These are phyloP conservation scores for Eurytoma adleriae DNA, from an alignment of 2,888 invertebrate species.

Conservation along the genomic window DNA sequence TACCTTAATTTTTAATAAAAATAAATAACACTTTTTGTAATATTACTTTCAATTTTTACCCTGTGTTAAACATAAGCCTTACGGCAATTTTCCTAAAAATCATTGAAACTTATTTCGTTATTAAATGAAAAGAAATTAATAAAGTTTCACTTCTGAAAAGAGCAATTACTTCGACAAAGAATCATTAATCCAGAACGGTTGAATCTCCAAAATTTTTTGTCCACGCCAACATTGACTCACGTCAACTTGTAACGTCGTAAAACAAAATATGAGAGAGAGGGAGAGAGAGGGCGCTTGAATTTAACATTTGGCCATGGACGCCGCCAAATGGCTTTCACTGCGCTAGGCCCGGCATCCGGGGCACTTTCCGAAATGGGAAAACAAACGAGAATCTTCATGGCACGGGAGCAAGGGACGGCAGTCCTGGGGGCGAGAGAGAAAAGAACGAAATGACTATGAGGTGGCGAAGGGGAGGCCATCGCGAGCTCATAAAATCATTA, in stretches of 20 bases:
- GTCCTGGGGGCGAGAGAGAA: constrained; percentile 22
- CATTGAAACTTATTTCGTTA: too few relatives aligned
- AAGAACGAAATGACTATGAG: constrained; percentile 57
- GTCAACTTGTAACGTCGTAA: constrained; percentile 21
- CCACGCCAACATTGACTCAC: constrained; percentile 37
- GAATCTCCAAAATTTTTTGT: constrained; percentile 31
- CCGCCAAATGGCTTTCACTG: constrained; percentile 29
- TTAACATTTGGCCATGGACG: constrained; percentile 50
- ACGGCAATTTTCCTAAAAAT: too few relatives aligned
- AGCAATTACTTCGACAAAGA: constrained; percentile 3
- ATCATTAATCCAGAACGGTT: constrained; percentile 28
- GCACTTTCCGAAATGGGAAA: constrained; percentile 58
- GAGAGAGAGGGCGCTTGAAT: constrained; percentile 38
- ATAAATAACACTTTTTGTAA: too few relatives aligned
- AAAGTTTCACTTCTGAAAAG: too few relatives aligned
- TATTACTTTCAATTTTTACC: too few relatives aligned
- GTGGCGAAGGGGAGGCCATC: constrained; percentile 59
- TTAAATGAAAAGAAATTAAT: too few relatives aligned
- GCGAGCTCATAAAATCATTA: constrained; percentile 69
- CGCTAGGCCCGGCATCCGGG: constrained; percentile 7
- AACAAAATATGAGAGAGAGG: constrained; percentile 42
- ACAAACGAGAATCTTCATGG: constrained; percentile 57
- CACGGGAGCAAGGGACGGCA: constrained; percentile 29
- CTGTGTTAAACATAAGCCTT: too few relatives aligned
- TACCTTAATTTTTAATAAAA: too few relatives aligned